phyloP scores from a whole-genome alignment of 2,113 vertebrate species.

The Cebus imitator region DNA sequence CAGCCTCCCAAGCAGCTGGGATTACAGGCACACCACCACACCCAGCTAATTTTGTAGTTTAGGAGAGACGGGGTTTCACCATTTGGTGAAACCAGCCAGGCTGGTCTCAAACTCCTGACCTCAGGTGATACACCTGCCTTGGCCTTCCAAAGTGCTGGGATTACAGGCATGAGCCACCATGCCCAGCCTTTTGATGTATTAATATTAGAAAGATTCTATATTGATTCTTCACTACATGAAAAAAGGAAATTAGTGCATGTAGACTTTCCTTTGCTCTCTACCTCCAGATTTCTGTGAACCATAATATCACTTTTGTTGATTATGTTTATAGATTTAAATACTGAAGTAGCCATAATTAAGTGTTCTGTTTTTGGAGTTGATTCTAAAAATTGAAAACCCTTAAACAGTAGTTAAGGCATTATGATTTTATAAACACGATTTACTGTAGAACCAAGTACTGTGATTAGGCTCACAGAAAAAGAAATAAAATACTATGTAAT shows the following conservation, averaged over 20 bases:
- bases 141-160: too few species aligned
- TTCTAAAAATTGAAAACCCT: background rate
- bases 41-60: too few species aligned
- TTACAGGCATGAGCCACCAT: too few species aligned
- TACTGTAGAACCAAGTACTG: background rate
- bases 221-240: background rate
- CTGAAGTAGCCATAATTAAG: background rate
- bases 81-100: too few species aligned
- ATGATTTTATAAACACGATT: background rate
- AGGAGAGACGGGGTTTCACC: rapidly evolving
- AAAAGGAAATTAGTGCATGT: background rate
- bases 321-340: background rate
- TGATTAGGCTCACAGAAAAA: background rate
- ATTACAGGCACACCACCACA: too few species aligned
- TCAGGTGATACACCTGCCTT: too few species aligned
- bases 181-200: background rate
- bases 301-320: background rate
- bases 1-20: too few species aligned
- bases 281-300: background rate
- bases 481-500: background rate
- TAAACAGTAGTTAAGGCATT: background rate
- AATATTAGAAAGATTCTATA: background rate
- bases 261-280: background rate
- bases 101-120: too few species aligned
- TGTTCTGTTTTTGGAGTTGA: background rate